Conservation (phyloP, 2,797 vertebrate genomes). For the Parotocinclus haroldoi region DNA sequence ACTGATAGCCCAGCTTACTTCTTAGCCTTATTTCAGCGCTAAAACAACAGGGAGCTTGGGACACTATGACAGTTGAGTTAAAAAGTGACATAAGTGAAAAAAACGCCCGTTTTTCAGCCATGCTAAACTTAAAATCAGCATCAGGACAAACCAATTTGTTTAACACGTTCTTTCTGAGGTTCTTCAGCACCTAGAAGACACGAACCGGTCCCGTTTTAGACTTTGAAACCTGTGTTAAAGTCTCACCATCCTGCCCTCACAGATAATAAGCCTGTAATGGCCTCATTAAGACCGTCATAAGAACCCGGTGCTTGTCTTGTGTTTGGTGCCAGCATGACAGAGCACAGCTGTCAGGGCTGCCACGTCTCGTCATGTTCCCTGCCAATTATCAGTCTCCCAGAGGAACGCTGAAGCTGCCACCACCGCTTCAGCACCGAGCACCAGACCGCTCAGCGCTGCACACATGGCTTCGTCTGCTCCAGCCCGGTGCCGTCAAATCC, state of each 20-base stretch:
- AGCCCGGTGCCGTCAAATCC: conserved; percentile 12
- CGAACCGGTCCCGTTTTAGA: conserved; percentile 15
- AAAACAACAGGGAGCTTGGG: no score
- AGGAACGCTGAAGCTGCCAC: conserved; percentile 39
- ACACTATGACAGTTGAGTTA: no score
- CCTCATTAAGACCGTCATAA: conserved; percentile 39
- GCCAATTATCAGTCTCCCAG: conserved; percentile 45
- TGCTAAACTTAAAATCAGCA: no score
- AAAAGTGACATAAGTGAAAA: no score
- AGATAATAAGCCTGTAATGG: conserved; percentile 30
- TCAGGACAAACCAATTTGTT: no score
- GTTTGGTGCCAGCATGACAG: conserved; percentile 26
- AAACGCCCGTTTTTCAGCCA: no score
- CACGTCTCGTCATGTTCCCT: conserved; percentile 46
- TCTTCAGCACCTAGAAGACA: not conserved
- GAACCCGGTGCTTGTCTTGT: conserved; percentile 26
- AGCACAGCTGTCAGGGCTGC: conserved; percentile 46
- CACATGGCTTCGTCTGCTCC: conserved; percentile 10
- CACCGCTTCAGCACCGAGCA: conserved; percentile 26
- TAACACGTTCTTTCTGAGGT: no score
- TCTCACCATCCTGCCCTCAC: conserved; percentile 12
- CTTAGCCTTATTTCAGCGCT: no score
- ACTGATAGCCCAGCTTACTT: no score
- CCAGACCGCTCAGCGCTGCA: conserved; percentile 13
- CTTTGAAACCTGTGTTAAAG: conserved; percentile 8